These are phyloP conservation scores for Sebastolobus altivelis DNA, from an alignment of 2,797 vertebrate genomes.

Conservation along the genomic window DNA sequence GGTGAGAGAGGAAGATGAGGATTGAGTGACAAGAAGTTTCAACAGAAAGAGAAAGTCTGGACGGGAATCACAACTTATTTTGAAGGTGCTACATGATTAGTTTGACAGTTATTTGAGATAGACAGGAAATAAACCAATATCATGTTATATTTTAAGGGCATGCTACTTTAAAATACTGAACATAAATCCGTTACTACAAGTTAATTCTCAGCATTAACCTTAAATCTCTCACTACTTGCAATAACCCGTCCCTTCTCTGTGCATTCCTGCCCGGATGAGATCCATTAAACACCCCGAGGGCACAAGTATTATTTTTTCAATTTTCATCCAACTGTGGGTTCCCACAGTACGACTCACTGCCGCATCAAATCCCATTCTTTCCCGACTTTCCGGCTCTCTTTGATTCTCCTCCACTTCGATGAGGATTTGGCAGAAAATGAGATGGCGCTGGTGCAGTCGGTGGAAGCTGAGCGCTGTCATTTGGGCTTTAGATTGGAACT, in stretches of 20 bases:
- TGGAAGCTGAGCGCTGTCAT: constrained; percentile 60
- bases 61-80: not conserved
- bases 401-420: constrained; percentile 66
- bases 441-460: constrained; percentile 34
- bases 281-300: constrained; percentile 34
- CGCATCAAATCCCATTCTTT: constrained; percentile 66
- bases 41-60: not conserved
- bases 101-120: not conserved
- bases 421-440: constrained; percentile 75
- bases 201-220: constrained; percentile 2
- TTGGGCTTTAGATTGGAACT: constrained; percentile 66
- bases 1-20: constrained; percentile 14
- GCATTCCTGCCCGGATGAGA: constrained; percentile 40
- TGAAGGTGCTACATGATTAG: not conserved
- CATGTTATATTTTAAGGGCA: constrained; percentile 3
- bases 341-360: constrained; percentile 57
- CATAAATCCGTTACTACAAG: not conserved
- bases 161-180: constrained; percentile 7
- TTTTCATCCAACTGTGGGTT: constrained; percentile 60
- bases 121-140: constrained; percentile 1
- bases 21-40: constrained; percentile 9
- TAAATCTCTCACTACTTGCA: constrained; percentile 17
- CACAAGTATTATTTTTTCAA: constrained; percentile 56
- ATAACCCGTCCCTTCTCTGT: constrained; percentile 4
- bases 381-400: constrained; percentile 50